phyloP scores from a whole-genome alignment of 1,140 invertebrate species.

The Drosophila ananassae region DNA sequence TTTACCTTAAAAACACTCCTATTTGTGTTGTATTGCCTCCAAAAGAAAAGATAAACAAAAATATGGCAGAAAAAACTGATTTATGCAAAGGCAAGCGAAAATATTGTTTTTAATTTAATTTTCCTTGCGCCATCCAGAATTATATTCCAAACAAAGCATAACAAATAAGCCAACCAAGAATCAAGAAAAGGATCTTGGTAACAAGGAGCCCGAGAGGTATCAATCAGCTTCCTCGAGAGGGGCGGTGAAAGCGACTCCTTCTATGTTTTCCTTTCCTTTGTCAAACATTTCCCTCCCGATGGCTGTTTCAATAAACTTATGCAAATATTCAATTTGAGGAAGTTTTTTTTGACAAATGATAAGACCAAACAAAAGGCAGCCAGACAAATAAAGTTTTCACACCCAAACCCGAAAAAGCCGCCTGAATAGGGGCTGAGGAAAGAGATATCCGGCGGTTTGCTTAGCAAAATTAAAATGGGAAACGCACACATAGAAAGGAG shows the following conservation, averaged over 20 bases:
- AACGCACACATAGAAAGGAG: constrained; percentile 29
- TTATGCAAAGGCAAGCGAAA: background rate
- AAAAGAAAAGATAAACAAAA: background rate
- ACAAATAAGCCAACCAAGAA: constrained; percentile 13
- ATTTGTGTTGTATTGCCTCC: too few species aligned
- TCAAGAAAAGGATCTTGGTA: constrained; percentile 28
- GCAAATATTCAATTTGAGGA: constrained; percentile 77
- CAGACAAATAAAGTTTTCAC: constrained; percentile 77
- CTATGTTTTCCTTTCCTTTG: constrained; percentile 23
- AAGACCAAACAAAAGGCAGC: constrained; percentile 75
- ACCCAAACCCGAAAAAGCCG: constrained; percentile 23
- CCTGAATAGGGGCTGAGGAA: constrained; percentile 17
- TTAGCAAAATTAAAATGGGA: constrained; percentile 77
- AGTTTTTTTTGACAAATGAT: constrained; percentile 75
- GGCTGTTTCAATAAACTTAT: constrained; percentile 78
- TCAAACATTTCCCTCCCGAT: constrained; percentile 32
- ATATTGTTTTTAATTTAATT: constrained; percentile 1
- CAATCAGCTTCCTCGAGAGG: constrained; percentile 42
- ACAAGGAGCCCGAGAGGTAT: constrained; percentile 44
- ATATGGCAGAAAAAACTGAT: background rate
- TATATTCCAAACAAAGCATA: constrained; percentile 5
- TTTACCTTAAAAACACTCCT: too few species aligned
- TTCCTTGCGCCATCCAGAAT: background rate
- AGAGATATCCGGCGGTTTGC: constrained; percentile 64
- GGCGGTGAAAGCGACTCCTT: constrained; percentile 1